Evolutionary conservation across 2,797 vertebrate species (phyloP).

Genomic region (Ambastaia sidthimunki): DNA sequence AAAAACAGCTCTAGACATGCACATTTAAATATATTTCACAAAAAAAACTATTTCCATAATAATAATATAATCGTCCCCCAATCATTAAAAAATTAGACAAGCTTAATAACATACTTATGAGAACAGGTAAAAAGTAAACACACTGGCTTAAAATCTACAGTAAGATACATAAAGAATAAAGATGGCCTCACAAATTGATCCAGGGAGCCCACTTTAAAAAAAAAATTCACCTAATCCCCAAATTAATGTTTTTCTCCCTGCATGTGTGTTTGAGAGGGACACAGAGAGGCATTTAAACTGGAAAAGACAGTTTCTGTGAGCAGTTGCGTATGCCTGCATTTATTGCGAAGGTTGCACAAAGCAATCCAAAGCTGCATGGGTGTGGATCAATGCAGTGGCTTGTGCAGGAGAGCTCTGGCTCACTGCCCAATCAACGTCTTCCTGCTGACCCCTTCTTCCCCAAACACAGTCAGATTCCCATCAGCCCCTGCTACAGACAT

Average conservation of each 20-base stretch:
- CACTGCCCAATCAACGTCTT: constrained; percentile 54
- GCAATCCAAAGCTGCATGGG: constrained; percentile 63
- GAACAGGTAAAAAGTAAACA: neutral
- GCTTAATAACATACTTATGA: neutral
- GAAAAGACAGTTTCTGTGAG: constrained; percentile 4
- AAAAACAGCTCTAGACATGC: too few relatives aligned
- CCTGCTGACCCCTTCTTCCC: constrained; percentile 47
- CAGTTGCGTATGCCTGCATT: constrained; percentile 54
- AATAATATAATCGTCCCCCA: too few relatives aligned
- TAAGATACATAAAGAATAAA: too few relatives aligned
- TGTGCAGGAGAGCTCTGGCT: constrained; percentile 47
- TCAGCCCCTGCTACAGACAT: constrained; percentile 47
- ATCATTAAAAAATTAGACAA: too few relatives aligned
- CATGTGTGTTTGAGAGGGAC: neutral
- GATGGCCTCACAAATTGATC: neutral
- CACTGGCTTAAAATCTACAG: neutral
- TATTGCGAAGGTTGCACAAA: constrained; percentile 74
- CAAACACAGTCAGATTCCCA: constrained; percentile 38
- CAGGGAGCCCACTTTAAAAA: too few relatives aligned
- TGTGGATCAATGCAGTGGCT: constrained; percentile 64
- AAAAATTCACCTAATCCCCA: neutral
- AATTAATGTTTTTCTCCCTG: constrained; percentile 1
- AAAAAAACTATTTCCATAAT: too few relatives aligned
- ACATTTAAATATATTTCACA: too few relatives aligned
- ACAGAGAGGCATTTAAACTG: neutral